Evolutionary conservation across 2,888 invertebrate genomes (phyloP), one percentile per base, ranked within the genome.

Genomic region (Hypolimnas misippus): DNA sequence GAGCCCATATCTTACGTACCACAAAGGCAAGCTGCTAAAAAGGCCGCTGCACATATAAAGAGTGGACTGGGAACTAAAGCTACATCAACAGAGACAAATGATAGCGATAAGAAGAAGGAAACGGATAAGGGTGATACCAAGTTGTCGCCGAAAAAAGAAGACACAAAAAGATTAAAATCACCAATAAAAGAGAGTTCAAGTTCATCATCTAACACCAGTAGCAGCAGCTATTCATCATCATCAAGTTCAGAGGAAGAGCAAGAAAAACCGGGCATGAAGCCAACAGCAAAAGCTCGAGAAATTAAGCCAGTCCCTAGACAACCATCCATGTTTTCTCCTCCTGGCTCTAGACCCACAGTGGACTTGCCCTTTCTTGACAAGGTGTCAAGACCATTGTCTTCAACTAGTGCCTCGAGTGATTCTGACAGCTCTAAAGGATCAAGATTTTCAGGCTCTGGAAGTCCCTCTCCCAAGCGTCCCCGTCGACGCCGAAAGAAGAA

Each of bases 31-130:
- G 97, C 97, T 0, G 97, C 97, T 10, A 97, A 97, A 81, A 97
- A 97, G 82, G 97, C 97, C 0, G 97, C 97, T 1, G 97, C 97
- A 74, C 97, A 97, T 77, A 96, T 97, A 58, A 97, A 97, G 81
- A 96, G 96, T 81, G 96, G 96, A 6, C 90, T 95, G 71, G 95
- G 95, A 67, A 93, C 76, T 54, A 92, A 92, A 68, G 66, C 93
- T 73, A 93, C 93, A 31, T 74, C 79, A 46, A 71, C 79, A 1
- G 92, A 88, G 68, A 78, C 74, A 69, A 71, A 74, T 52, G 92
- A 91, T 8, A 73, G 71, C 35, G 87, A 90, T 65, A 88, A 88
- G 76, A 85, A 88, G 76, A 87, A 84, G 66, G 83, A 91, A 56
- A 63, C 59, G n/a, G 86, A 84, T 14, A 89, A 88, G 65, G 63